Conservation (phyloP, 2,888 invertebrate species). For the Germaria angustata region DNA sequence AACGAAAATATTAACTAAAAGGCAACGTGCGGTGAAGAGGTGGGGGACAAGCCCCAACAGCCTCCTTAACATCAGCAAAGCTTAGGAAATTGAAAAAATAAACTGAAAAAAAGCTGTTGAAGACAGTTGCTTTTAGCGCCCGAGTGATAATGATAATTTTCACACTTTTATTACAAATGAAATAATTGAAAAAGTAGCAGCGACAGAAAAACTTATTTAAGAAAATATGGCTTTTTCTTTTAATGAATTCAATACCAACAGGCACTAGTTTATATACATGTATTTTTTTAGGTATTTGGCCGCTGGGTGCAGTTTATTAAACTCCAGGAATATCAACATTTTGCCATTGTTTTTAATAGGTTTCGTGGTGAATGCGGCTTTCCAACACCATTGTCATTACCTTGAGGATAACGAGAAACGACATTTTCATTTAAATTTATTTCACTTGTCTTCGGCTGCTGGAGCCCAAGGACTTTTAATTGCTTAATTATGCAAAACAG, state of each 20-base stretch:
- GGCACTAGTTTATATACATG: neutral
- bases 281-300: constrained; percentile 42
- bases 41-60: constrained; percentile 22
- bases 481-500: constrained; percentile 78
- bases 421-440: constrained; percentile 60
- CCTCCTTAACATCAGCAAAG: constrained; percentile 51
- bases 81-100: neutral
- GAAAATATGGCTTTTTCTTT: constrained; percentile 33
- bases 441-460: constrained; percentile 10
- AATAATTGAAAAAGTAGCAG: neutral
- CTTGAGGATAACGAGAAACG: constrained; percentile 65
- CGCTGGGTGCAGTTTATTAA: constrained; percentile 74
- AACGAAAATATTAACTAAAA: neutral
- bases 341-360: constrained; percentile 68
- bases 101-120: constrained; percentile 32
- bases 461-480: constrained; percentile 70
- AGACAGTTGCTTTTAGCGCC: constrained; percentile 66
- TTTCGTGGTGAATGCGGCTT: constrained; percentile 76
- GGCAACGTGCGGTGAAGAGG: neutral
- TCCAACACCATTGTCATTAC: constrained; percentile 44
- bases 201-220: neutral
- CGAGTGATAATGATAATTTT: constrained; percentile 77
- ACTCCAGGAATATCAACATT: constrained; percentile 37
- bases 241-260: constrained; percentile 22
- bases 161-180: constrained; percentile 70